A percentile compares a stretch with the other conserved stretches of the same genome.
Conservation (phyloP, 2,888 invertebrate genomes). For the Arrhopalites spinosus region DNA sequence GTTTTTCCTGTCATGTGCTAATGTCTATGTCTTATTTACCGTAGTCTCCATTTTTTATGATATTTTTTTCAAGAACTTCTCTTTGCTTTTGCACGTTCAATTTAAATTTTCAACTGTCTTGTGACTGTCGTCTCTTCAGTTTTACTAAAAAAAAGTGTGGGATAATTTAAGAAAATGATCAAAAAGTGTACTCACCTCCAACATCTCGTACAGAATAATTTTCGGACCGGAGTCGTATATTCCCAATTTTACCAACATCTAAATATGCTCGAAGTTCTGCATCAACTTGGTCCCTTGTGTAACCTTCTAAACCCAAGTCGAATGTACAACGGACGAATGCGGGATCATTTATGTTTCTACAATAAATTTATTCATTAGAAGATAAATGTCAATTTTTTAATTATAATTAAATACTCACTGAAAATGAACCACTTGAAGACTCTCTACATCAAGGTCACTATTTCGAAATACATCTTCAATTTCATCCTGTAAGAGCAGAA, state of each 20-base stretch:
- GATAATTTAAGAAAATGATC: no score
- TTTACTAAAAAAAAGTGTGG: no score
- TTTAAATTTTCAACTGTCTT: no score
- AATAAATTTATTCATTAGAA: constrained; percentile 8
- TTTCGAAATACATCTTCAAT: constrained; percentile 45
- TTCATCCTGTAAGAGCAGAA: no score
- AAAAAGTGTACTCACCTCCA: constrained; percentile 48
- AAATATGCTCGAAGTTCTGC: constrained; percentile 44
- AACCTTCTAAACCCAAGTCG: constrained; percentile 48
- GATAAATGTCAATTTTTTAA: neutral
- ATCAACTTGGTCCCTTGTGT: constrained; percentile 39
- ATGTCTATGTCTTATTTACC: no score
- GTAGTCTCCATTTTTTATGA: no score
- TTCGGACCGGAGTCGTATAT: constrained; percentile 42
- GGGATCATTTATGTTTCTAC: constrained; percentile 49
- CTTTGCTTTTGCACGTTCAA: no score
- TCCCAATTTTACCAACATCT: constrained; percentile 48
- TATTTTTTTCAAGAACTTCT: no score
- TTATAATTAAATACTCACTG: constrained; percentile 42
- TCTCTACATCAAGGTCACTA: constrained; percentile 46
- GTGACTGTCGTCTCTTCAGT: no score
- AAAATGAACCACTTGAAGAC: constrained; percentile 49
- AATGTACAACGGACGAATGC: constrained; percentile 46
- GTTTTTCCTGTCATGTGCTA: no score
- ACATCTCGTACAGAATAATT: constrained; percentile 49